Evolutionary conservation across 2,888 invertebrate genomes (phyloP), one percentile per base, ranked within the genome.

Genomic region (Diaperis boleti): DNA sequence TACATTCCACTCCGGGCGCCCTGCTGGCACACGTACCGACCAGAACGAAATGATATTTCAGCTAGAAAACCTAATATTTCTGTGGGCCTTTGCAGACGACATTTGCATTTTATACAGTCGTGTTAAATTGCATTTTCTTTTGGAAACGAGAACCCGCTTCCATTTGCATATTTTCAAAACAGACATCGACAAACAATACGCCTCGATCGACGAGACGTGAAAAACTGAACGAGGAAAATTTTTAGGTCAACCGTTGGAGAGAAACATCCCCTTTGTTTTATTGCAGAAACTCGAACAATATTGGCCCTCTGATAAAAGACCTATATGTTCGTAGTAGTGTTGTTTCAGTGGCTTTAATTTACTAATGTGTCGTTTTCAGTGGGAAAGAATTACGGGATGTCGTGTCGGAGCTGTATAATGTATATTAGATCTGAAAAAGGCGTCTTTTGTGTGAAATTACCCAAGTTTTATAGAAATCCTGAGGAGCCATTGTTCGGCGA

Each of bases 31-130:
- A 49, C 35, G 35, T 4, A 49, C 5, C 4, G 33, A 15, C 22
- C 52, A 37, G 39, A 52, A 52, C 39, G 39, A 52, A 49, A 22
- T 39, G 26, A 52, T 52, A 52, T 52, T 52, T 52, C n/a, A 52
- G 37, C 20, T 11, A 37, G 37, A 7, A 37, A 52, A 37, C 35
- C 22, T 37, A 37, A 37, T 37, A 52, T 18, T 22, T 22, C 26
- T 14, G 37, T n/a, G 10, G 15, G 14, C 17, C 15, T 15, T 49
- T 49, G 26, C 22, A 37, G 8, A 37, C 22, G 37, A 35, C 52
- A 52, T 52, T 52, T 52, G 39, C 52, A 52, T 52, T 49, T 33
- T 49, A 49, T 33, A 17, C 49, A 37, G 52, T 11, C 52, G 10
- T 26, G 52, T 37, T 35, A 50, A 52, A 52, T 52, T 37, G 14